phyloP scores from a whole-genome alignment of 2,888 invertebrate species.

The Phaonia tiefii region DNA sequence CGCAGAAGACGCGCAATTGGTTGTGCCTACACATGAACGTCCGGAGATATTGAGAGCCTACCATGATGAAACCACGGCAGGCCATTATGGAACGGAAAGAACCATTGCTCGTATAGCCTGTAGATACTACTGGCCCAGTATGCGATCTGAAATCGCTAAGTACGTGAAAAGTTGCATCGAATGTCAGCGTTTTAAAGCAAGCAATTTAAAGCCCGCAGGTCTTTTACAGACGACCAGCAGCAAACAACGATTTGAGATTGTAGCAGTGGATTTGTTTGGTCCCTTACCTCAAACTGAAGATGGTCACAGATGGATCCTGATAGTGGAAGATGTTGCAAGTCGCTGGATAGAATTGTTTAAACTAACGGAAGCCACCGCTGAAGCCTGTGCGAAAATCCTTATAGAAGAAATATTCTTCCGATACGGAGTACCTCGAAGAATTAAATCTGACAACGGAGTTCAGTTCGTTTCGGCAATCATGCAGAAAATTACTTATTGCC shows the following conservation, averaged over 20 bases:
- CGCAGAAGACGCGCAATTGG: conserved; percentile 47
- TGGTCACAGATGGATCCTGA: conserved; percentile 69
- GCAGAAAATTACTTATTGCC: no score
- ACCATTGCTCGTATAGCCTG: conserved; percentile 57
- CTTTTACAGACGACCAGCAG: no score
- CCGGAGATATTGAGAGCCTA: conserved; percentile 45
- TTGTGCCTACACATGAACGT: conserved; percentile 45
- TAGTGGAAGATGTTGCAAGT: conserved; percentile 71
- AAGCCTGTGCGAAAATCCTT: conserved; percentile 70
- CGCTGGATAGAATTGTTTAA: conserved; percentile 73
- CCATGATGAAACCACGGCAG: conserved; percentile 65
- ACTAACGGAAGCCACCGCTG: conserved; percentile 71
- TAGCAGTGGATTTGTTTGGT: conserved; percentile 67
- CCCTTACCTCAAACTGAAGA: conserved; percentile 59
- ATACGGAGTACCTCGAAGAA: conserved; percentile 72
- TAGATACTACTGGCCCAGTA: conserved; percentile 65
- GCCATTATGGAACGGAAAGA: no score
- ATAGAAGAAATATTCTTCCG: conserved; percentile 74
- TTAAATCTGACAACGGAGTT: conserved; percentile 75
- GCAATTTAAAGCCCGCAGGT: no score
- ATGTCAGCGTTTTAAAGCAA: no score
- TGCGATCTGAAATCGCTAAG: conserved; percentile 54
- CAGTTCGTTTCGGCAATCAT: conserved; percentile 75
- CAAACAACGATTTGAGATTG: no score
- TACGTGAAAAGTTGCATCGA: conserved; percentile 51